phyloP scores from a whole-genome alignment of 2,888 invertebrate genomes.

The Mythimna lalbum region DNA sequence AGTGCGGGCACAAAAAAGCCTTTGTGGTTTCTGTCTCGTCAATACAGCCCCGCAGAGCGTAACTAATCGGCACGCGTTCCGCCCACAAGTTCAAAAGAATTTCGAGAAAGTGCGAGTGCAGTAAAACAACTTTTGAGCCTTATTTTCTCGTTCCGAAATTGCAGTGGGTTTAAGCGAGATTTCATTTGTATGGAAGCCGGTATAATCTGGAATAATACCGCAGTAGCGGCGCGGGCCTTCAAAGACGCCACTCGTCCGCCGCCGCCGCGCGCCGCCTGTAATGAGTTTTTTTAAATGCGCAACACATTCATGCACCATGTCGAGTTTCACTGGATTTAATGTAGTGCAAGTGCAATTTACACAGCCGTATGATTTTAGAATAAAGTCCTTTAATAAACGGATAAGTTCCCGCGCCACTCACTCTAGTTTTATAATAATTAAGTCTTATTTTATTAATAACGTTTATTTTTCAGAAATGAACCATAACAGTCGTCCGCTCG shows the following conservation, averaged over 20 bases:
- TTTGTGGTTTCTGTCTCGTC: constrained; percentile 58
- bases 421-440: constrained; percentile 57
- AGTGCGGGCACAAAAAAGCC: constrained; percentile 11
- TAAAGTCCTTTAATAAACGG: constrained; percentile 53
- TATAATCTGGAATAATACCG: constrained; percentile 90
- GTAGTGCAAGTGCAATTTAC: constrained; percentile 76
- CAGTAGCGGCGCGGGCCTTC: constrained; percentile 87
- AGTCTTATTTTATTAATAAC: constrained; percentile 63
- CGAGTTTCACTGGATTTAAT: constrained; percentile 81
- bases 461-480: constrained; percentile 71
- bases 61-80: constrained; percentile 53
- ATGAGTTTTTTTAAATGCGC: constrained; percentile 89
- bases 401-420: constrained; percentile 35
- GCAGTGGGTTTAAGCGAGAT: constrained; percentile 90
- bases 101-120: constrained; percentile 84
- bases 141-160: constrained; percentile 89
- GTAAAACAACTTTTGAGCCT: constrained; percentile 87
- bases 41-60: constrained; percentile 48
- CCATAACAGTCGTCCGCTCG: constrained; percentile 74
- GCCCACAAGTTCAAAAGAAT: constrained; percentile 79
- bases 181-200: constrained; percentile 90
- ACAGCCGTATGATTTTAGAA: constrained; percentile 65
- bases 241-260: constrained; percentile 88
- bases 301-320: constrained; percentile 86
- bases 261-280: constrained; percentile 85